Evolutionary conservation across 2,797 vertebrate genomes (phyloP).

Genomic region (Sciurus carolinensis): DNA sequence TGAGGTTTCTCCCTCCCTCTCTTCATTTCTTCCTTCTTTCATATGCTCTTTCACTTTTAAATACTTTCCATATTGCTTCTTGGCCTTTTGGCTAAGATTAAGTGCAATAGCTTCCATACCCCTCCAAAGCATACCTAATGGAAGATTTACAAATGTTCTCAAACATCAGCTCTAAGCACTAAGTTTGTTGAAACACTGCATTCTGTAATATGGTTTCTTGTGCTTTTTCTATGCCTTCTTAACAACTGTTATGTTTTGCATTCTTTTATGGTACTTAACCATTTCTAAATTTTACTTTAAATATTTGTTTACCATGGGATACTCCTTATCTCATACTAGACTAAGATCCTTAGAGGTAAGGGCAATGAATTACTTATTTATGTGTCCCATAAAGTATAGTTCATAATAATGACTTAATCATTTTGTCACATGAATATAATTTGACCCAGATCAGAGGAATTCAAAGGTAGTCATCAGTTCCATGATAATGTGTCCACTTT

Average conservation of each 20-base stretch:
- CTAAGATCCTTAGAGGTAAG: slow-evolving; percentile 3
- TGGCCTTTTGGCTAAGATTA: too few species aligned
- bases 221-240: not conserved
- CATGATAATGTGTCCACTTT: not conserved
- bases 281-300: slow-evolving; percentile 32
- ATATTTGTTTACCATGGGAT: not conserved
- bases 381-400: not conserved
- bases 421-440: slow-evolving; percentile 14
- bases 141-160: slow-evolving; percentile 23
- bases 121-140: not conserved
- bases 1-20: not conserved
- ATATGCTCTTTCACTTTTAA: slow-evolving; percentile 24
- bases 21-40: not conserved
- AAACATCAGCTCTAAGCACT: not conserved
- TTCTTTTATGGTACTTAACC: slow-evolving; percentile 11
- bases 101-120: not conserved
- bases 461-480: slow-evolving; percentile 1
- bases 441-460: not conserved
- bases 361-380: not conserved
- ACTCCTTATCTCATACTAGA: not conserved
- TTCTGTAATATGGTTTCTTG: not conserved
- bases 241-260: not conserved
- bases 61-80: not conserved
- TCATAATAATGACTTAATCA: not conserved
- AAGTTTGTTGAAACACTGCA: not conserved